Conservation (phyloP, 2,888 invertebrate species). For the Saturnia pavonia region DNA sequence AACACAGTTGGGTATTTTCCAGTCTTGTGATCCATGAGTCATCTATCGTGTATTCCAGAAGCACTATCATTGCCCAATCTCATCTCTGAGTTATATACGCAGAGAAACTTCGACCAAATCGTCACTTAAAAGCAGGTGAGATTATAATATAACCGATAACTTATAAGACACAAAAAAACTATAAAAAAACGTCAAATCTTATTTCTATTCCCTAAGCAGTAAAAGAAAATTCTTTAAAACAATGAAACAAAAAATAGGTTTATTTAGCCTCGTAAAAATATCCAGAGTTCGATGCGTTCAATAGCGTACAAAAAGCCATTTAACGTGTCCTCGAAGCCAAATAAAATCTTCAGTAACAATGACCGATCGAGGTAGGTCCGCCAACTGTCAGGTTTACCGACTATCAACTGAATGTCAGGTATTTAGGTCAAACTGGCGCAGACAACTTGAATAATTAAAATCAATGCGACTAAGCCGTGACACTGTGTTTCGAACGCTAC, state of each 20-base stretch:
- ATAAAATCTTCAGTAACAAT: conserved; percentile 19
- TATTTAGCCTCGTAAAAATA: background rate
- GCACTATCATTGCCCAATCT: too few species aligned
- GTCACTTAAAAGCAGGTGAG: too few species aligned
- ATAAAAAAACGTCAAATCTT: too few species aligned
- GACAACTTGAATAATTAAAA: conserved; percentile 55
- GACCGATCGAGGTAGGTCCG: conserved; percentile 24
- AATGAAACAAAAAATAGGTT: background rate
- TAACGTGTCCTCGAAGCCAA: conserved; percentile 3
- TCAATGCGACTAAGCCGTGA: conserved; percentile 6
- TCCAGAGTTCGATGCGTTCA: background rate
- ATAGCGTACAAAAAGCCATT: background rate
- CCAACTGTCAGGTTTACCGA: conserved; percentile 26
- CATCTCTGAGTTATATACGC: too few species aligned
- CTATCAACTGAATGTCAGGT: conserved; percentile 40
- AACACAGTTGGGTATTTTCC: background rate
- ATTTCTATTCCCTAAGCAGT: too few species aligned
- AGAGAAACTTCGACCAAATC: too few species aligned
- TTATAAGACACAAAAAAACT: too few species aligned
- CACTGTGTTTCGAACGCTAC: conserved; percentile 3
- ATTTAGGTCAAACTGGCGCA: conserved; percentile 52
- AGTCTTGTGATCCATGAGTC: too few species aligned
- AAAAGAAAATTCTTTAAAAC: too few species aligned
- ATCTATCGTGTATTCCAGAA: too few species aligned
- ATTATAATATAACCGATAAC: too few species aligned